Conservation (phyloP, 2,113 vertebrate species). For the Crotalus tigris region DNA sequence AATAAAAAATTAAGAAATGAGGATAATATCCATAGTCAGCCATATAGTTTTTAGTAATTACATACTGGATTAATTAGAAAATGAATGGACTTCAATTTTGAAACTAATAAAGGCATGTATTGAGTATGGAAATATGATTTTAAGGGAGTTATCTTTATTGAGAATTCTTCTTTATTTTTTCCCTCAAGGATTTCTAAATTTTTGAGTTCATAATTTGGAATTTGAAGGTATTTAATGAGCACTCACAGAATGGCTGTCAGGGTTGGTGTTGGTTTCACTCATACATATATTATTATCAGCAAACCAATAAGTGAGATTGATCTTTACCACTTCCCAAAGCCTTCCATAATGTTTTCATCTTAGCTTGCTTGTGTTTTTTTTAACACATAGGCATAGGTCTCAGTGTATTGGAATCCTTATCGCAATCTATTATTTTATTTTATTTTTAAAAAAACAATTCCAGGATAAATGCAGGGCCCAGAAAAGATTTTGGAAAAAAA, state of each 20-base stretch:
- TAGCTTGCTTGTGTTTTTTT: background rate
- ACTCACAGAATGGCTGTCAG: background rate
- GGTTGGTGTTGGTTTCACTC: background rate
- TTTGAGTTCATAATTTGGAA: background rate
- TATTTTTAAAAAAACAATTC: background rate
- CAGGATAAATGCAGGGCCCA: background rate
- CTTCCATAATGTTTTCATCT: background rate
- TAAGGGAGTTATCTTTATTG: conserved; percentile 1
- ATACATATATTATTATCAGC: background rate
- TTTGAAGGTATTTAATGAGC: background rate
- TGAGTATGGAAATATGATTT: background rate
- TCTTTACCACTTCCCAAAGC: background rate
- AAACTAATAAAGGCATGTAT: background rate
- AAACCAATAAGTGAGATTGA: background rate
- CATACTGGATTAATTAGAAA: background rate
- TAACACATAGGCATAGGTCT: background rate
- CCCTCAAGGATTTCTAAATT: background rate
- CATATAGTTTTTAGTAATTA: background rate
- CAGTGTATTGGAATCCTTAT: background rate
- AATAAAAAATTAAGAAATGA: background rate
- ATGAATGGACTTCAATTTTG: background rate
- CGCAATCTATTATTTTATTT: background rate
- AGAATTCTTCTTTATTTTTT: background rate
- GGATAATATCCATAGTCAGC: background rate
- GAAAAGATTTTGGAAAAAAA: background rate